Percentiles rank a stretch among this genome's conserved stretches.
Evolutionary conservation across 2,113 vertebrate genomes (phyloP).

Genomic region (Malurus elegans): DNA sequence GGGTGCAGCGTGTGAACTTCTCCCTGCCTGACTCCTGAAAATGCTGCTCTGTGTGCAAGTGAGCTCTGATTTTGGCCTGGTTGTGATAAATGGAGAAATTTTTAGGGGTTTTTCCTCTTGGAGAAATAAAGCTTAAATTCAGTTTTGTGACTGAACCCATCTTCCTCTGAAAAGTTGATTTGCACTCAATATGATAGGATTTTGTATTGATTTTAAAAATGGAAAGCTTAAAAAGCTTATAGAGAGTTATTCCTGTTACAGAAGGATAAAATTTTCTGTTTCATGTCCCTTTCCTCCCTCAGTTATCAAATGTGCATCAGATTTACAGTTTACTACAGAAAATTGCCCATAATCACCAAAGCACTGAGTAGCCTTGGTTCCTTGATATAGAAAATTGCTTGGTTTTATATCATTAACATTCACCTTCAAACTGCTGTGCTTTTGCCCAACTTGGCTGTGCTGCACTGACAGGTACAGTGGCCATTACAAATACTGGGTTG

Average conservation of each 20-base stretch:
- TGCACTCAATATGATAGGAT: neutral
- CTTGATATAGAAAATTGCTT: neutral
- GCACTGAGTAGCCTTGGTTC: neutral
- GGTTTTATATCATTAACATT: neutral
- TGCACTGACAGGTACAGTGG: neutral
- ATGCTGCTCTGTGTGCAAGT: neutral
- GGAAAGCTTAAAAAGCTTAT: neutral
- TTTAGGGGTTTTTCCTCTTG: neutral
- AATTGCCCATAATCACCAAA: neutral
- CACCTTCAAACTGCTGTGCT: neutral
- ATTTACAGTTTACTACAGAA: neutral
- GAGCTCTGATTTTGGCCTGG: neutral
- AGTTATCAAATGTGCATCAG: neutral
- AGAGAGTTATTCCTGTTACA: neutral
- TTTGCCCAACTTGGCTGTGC: neutral
- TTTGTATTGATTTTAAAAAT: neutral
- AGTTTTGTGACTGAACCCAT: neutral
- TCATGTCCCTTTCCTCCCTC: neutral
- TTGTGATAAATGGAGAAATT: neutral
- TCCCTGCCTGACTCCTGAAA: neutral
- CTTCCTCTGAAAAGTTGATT: neutral
- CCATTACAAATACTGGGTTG: neutral
- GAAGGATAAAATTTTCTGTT: neutral
- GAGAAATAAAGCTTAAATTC: neutral
- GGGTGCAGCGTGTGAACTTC: rapidly evolving